phyloP scores from a whole-genome alignment of 1,140 invertebrate genomes.

The Drosophila repleta region DNA sequence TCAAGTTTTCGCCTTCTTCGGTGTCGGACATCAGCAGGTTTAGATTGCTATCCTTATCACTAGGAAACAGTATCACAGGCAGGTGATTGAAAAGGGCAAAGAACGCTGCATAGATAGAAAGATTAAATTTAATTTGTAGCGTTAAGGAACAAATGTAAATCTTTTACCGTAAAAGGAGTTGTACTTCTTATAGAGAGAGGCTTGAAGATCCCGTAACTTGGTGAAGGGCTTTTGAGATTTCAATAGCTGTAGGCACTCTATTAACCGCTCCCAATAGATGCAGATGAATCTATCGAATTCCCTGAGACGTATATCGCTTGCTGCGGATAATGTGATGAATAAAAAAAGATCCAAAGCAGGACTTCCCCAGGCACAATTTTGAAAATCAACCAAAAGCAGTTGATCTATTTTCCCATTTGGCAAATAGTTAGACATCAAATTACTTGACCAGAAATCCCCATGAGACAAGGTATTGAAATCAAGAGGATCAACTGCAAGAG shows the following conservation, averaged over 20 bases:
- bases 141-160: background rate
- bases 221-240: slow-evolving; percentile 72
- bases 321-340: slow-evolving; percentile 64
- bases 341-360: slow-evolving; percentile 81
- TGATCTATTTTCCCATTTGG: slow-evolving; percentile 52
- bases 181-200: slow-evolving; percentile 46
- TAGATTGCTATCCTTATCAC: slow-evolving; percentile 65
- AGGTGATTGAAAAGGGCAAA: slow-evolving; percentile 61
- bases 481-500: slow-evolving; percentile 64
- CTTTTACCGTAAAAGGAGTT: slow-evolving; percentile 62
- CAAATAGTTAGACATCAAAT: slow-evolving; percentile 82
- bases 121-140: background rate
- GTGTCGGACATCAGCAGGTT: slow-evolving; percentile 42
- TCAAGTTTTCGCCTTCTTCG: slow-evolving; percentile 44
- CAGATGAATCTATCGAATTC: slow-evolving; percentile 67
- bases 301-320: slow-evolving; percentile 43
- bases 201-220: slow-evolving; percentile 73
- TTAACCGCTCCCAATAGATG: slow-evolving; percentile 68
- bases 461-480: slow-evolving; percentile 87
- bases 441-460: slow-evolving; percentile 85
- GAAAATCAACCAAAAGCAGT: slow-evolving; percentile 83
- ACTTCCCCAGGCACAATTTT: slow-evolving; percentile 75
- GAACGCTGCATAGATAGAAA: slow-evolving; percentile 41
- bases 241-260: slow-evolving; percentile 55
- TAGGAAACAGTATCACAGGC: slow-evolving; percentile 56